Conservation (phyloP, 2,888 invertebrate genomes). For the Mystacides longicornis region DNA sequence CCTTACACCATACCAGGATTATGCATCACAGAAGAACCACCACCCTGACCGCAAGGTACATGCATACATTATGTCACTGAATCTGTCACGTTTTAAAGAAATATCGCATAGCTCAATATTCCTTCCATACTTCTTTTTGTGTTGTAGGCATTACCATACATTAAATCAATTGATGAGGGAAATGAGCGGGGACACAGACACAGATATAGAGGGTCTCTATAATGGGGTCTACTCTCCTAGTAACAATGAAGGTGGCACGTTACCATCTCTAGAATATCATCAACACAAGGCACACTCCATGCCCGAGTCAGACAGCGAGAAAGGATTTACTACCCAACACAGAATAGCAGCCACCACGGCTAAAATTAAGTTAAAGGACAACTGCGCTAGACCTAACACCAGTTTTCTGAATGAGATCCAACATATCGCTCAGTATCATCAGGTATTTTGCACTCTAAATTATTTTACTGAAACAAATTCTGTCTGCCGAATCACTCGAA, state of each 20-base stretch:
- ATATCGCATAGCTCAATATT: too few species aligned
- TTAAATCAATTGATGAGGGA: constrained; percentile 41
- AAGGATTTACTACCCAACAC: constrained; percentile 19
- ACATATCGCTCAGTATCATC: constrained; percentile 41
- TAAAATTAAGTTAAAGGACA: constrained; percentile 22
- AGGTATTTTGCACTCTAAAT: too few species aligned
- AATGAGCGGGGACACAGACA: constrained; percentile 36
- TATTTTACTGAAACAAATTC: too few species aligned
- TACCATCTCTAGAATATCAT: background rate
- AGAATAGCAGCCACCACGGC: constrained; percentile 24
- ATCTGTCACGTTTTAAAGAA: too few species aligned
- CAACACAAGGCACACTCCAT: background rate
- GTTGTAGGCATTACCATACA: constrained; percentile 40
- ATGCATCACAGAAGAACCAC: constrained; percentile 24
- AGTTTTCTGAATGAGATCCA: constrained; percentile 42
- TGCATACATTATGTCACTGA: too few species aligned
- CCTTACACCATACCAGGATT: constrained; percentile 55
- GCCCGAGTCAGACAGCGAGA: constrained; percentile 16
- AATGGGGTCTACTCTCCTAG: constrained; percentile 12
- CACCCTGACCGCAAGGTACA: constrained; percentile 23
- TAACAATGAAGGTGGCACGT: constrained; percentile 7
- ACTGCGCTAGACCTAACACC: constrained; percentile 15
- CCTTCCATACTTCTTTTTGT: too few species aligned
- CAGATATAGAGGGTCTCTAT: constrained; percentile 33
- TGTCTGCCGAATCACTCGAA: too few species aligned